Percentiles rank a stretch among this genome's conserved stretches.
Conservation (phyloP, 2,113 vertebrate genomes). For the Paramisgurnus dabryanus region DNA sequence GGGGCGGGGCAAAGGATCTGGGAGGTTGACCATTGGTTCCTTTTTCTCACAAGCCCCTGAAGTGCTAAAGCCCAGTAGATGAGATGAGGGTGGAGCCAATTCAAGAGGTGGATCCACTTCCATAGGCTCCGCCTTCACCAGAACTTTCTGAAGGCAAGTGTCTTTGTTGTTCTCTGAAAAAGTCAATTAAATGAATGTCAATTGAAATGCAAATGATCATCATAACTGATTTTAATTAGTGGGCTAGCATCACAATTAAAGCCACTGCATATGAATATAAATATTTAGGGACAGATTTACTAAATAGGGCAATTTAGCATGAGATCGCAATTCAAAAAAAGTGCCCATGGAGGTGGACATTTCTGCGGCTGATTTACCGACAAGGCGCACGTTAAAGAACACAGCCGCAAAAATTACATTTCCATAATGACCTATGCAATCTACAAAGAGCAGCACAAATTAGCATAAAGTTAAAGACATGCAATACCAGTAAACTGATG, state of each 20-base stretch:
- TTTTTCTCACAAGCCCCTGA: slow-evolving; percentile 86
- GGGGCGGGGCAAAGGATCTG: slow-evolving; percentile 83
- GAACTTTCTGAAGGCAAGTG: slow-evolving; percentile 76
- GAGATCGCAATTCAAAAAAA: no score
- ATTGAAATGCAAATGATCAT: not conserved
- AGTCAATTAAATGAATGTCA: slow-evolving; percentile 24
- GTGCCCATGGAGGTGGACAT: no score
- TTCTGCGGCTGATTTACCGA: no score
- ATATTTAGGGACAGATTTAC: no score
- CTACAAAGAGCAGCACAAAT: no score
- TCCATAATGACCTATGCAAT: no score
- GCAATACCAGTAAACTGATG: no score
- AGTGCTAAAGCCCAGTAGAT: slow-evolving; percentile 88
- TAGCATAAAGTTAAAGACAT: no score
- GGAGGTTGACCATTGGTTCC: slow-evolving; percentile 83
- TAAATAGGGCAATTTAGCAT: no score
- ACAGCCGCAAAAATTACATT: no score
- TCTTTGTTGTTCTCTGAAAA: slow-evolving; percentile 94
- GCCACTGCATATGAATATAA: no score
- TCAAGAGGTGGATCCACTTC: slow-evolving; percentile 89
- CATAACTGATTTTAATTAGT: slow-evolving; percentile 1
- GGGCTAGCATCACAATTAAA: not conserved
- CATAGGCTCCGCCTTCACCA: slow-evolving; percentile 96
- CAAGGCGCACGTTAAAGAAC: no score
- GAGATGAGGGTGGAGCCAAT: slow-evolving; percentile 75